Conservation (phyloP, 2,113 vertebrate genomes). For the Puma concolor region DNA sequence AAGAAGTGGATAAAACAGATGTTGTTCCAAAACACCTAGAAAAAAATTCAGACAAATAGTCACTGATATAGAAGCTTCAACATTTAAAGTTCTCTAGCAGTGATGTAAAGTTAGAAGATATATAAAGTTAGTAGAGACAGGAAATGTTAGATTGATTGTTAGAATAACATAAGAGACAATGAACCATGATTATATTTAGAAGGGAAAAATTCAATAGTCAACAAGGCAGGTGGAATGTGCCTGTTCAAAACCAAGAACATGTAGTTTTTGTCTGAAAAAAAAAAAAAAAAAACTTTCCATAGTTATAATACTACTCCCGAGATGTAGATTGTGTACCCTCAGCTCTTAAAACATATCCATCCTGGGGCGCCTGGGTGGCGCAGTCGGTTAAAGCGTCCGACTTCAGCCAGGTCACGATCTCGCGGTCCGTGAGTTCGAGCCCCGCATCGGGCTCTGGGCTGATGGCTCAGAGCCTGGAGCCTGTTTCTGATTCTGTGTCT, state of each 20-base stretch:
- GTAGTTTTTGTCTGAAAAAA: neutral
- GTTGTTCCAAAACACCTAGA: neutral
- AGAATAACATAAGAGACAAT: neutral
- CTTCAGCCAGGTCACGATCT: no score
- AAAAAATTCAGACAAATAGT: neutral
- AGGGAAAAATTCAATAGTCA: neutral
- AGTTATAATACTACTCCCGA: neutral
- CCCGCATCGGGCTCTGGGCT: no score
- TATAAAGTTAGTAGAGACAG: neutral
- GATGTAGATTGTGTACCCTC: no score
- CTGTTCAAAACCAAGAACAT: neutral
- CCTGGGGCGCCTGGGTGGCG: no score
- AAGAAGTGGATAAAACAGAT: neutral
- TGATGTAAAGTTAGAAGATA: neutral
- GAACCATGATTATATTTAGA: neutral
- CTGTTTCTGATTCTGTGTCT: no score
- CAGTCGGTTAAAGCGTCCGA: no score
- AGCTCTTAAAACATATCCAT: neutral
- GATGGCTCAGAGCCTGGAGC: no score
- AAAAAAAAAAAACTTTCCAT: neutral
- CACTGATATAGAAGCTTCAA: neutral
- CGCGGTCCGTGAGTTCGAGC: no score
- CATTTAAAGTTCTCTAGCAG: neutral
- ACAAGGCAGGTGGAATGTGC: neutral
- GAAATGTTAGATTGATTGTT: neutral